A percentile compares a stretch with the other conserved stretches of the same genome.
These are phyloP conservation scores for Meteorus sp. DNA, from an alignment of 1,140 invertebrate genomes.

Conservation along the genomic window DNA sequence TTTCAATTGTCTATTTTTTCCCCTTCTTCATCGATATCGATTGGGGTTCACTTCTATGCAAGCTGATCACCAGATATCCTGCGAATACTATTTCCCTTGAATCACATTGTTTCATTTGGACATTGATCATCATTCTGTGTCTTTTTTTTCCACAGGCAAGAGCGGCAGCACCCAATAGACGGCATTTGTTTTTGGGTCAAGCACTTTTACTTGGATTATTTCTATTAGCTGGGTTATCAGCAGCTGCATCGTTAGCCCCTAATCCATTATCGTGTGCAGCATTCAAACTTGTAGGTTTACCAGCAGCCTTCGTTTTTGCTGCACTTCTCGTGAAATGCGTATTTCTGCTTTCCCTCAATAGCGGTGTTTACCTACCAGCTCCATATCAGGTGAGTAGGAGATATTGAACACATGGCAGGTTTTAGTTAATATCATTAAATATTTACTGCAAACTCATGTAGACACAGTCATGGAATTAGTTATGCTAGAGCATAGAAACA, in stretches of 20 bases:
- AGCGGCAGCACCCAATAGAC: conserved; percentile 77
- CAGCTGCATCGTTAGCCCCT: conserved; percentile 78
- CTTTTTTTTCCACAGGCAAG: conserved; percentile 60
- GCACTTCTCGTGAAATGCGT: conserved; percentile 92
- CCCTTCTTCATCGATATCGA: too few relatives aligned
- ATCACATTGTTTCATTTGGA: too few relatives aligned
- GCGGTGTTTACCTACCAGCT: conserved; percentile 89
- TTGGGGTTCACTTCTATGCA: too few relatives aligned
- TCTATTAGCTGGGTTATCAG: conserved; percentile 76
- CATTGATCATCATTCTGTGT: too few relatives aligned
- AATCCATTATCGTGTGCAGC: conserved; percentile 80
- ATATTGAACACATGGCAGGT: conserved; percentile 3
- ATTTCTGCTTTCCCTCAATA: conserved; percentile 87
- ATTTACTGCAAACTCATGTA: too few relatives aligned
- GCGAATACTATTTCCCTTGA: too few relatives aligned
- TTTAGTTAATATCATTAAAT: neutral
- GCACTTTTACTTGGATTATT: conserved; percentile 87
- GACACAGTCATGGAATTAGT: too few relatives aligned
- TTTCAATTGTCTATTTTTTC: too few relatives aligned
- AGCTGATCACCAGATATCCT: too few relatives aligned
- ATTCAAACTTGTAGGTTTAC: conserved; percentile 81
- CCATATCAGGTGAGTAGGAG: conserved; percentile 71
- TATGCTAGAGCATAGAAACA: too few relatives aligned
- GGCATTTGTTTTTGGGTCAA: conserved; percentile 89
- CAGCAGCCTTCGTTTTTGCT: conserved; percentile 87